Conservation (phyloP, 2,888 invertebrate species). For the Junonia oenone region DNA sequence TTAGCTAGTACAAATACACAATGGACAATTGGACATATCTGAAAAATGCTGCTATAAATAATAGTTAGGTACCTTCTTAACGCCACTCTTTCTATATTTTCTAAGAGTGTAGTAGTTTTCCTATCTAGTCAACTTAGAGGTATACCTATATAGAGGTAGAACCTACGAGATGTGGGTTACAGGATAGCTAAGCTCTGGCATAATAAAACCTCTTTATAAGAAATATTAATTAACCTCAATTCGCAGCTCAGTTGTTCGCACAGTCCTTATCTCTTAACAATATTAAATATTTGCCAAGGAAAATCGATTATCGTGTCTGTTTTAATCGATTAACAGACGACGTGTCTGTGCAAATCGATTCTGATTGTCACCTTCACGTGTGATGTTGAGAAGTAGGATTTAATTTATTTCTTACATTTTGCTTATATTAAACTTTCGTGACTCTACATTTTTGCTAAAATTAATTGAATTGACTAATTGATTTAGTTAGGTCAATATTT, state of each 20-base stretch:
- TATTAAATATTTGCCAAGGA: slow-evolving; percentile 32
- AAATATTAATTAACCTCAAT: neutral
- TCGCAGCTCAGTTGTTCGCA: slow-evolving; percentile 5
- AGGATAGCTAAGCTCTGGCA: too few species aligned
- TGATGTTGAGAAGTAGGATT: slow-evolving; percentile 5
- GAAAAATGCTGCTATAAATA: too few species aligned
- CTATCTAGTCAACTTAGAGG: too few species aligned
- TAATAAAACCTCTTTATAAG: neutral
- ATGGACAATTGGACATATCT: too few species aligned
- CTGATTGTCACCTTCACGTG: slow-evolving; percentile 67
- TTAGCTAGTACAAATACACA: too few species aligned
- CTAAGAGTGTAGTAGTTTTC: too few species aligned
- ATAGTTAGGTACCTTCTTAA: too few species aligned
- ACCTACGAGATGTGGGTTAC: too few species aligned
- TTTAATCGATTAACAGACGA: slow-evolving; percentile 62
- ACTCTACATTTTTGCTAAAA: neutral
- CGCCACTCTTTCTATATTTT: too few species aligned
- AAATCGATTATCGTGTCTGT: slow-evolving; percentile 28
- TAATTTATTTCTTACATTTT: slow-evolving; percentile 2
- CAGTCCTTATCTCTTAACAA: slow-evolving; percentile 27
- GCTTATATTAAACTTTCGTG: neutral
- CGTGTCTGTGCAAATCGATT: slow-evolving; percentile 75
- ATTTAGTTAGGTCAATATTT: too few species aligned
- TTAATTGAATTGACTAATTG: too few species aligned
- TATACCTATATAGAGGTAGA: too few species aligned